Evolutionary conservation across 2,113 vertebrate genomes (phyloP).

Genomic region (Picathartes gymnocephalus): DNA sequence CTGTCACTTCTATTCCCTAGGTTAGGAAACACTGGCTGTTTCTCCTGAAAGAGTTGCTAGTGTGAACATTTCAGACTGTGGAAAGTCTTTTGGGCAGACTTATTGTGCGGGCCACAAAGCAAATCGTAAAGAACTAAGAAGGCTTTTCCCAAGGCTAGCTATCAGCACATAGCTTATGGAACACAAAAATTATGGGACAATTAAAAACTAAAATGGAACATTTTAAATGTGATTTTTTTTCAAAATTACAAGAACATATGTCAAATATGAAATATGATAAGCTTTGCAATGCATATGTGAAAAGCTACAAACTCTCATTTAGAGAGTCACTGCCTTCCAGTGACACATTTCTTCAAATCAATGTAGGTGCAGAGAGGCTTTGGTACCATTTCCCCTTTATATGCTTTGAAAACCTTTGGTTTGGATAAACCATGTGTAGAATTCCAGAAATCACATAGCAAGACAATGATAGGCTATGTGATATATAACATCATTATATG

Average conservation of each 20-base stretch:
- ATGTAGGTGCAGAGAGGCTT: not conserved
- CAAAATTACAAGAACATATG: not conserved
- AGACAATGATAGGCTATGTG: not conserved
- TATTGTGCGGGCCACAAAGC: not conserved
- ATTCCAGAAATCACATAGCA: not conserved
- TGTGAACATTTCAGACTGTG: not conserved
- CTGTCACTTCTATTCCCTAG: not conserved
- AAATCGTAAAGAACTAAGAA: not conserved
- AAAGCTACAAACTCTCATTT: not conserved
- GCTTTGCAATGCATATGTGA: not conserved
- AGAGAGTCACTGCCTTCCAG: not conserved
- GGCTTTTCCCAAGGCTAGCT: not conserved
- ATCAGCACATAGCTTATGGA: not conserved
- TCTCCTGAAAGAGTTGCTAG: not conserved
- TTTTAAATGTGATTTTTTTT: not conserved
- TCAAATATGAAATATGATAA: not conserved
- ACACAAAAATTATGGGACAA: not conserved
- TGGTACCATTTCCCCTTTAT: not conserved
- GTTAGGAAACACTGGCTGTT: not conserved
- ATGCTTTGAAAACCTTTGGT: not conserved
- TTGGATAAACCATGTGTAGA: not conserved
- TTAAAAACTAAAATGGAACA: not conserved
- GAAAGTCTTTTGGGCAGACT: not conserved
- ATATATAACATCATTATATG: not conserved
- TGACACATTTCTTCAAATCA: not conserved